phyloP scores from a whole-genome alignment of 2,113 vertebrate genomes.

The Rhombomys opimus region DNA sequence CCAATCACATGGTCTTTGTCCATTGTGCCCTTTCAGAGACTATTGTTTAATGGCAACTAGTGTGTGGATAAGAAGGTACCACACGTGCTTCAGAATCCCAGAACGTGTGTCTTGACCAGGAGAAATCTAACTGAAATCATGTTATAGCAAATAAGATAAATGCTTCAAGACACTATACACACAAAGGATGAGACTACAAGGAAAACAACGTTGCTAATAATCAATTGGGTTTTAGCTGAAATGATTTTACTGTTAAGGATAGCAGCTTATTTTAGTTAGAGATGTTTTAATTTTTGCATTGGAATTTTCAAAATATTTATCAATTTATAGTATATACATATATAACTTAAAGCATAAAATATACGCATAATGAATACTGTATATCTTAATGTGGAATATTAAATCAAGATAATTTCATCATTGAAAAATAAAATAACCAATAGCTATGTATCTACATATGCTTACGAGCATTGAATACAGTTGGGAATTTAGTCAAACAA shows the following conservation, averaged over 20 bases:
- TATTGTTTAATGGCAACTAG: neutral
- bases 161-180: slow-evolving; percentile 22
- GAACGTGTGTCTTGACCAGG: slow-evolving; percentile 54
- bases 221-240: neutral
- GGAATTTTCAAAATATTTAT: neutral
- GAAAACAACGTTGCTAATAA: slow-evolving; percentile 62
- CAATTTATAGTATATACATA: neutral
- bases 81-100: slow-evolving; percentile 14
- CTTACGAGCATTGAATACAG: neutral
- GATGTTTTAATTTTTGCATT: neutral
- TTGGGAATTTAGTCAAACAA: slow-evolving; percentile 22
- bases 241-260: slow-evolving; percentile 16
- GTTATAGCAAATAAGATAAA: slow-evolving; percentile 64
- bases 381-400: neutral
- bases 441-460: neutral
- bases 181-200: slow-evolving; percentile 53
- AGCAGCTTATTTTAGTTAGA: neutral
- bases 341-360: neutral
- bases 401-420: neutral
- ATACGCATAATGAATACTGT: neutral
- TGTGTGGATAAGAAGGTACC: slow-evolving; percentile 21
- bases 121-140: slow-evolving; percentile 62
- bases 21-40: neutral
- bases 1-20: neutral
- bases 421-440: slow-evolving; percentile 21